Conservation (phyloP, 2,888 invertebrate species). For the Leptinotarsa tumamoca region DNA sequence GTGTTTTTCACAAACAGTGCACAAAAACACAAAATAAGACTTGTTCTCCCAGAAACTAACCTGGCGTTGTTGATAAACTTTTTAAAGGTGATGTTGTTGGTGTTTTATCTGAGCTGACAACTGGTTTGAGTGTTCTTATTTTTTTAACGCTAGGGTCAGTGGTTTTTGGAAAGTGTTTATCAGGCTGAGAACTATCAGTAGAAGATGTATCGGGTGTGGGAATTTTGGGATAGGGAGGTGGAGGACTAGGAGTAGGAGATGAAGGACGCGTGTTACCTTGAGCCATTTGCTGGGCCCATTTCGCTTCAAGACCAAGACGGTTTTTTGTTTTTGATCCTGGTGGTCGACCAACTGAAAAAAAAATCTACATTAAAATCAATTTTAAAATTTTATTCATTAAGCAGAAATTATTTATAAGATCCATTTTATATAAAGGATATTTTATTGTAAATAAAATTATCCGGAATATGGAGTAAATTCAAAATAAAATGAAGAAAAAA, state of each 20-base stretch:
- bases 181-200: constrained; percentile 41
- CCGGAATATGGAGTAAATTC: too few species aligned
- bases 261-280: constrained; percentile 59
- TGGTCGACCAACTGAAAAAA: constrained; percentile 68
- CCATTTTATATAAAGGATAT: background rate
- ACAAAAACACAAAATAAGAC: background rate
- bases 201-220: constrained; percentile 46
- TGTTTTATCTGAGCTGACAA: constrained; percentile 36
- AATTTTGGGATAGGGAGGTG: constrained; percentile 38
- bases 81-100: constrained; percentile 33
- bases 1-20: too few species aligned
- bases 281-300: constrained; percentile 61
- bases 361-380: constrained; percentile 1
- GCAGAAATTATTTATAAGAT: background rate
- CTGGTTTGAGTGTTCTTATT: constrained; percentile 54
- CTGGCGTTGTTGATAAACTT: constrained; percentile 34
- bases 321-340: constrained; percentile 62
- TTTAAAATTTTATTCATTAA: background rate
- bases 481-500: too few species aligned
- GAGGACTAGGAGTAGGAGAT: constrained; percentile 37
- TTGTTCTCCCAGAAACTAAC: constrained; percentile 33
- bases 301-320: constrained; percentile 57
- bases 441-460: too few species aligned
- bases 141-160: constrained; percentile 47
- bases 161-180: constrained; percentile 38